phyloP scores from a whole-genome alignment of 2,888 invertebrate genomes.

The Melipona beecheii region DNA sequence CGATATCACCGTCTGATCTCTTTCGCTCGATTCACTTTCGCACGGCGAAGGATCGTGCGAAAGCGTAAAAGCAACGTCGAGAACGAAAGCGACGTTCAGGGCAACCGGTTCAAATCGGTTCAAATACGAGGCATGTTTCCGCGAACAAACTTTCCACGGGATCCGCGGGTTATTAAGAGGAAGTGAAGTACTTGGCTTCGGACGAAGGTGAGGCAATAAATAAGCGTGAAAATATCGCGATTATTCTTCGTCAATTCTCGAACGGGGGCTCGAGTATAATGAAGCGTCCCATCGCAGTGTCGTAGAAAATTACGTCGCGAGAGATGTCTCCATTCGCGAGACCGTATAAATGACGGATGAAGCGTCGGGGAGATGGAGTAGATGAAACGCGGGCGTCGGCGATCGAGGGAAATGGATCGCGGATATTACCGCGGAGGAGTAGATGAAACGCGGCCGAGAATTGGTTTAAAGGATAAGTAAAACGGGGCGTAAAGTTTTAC shows the following conservation, averaged over 20 bases:
- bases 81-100: too few relatives aligned
- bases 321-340: neutral
- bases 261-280: neutral
- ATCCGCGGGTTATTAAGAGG: too few relatives aligned
- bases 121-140: too few relatives aligned
- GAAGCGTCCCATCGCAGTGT: neutral
- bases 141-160: too few relatives aligned
- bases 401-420: conserved; percentile 22
- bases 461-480: conserved; percentile 40
- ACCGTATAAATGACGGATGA: conserved; percentile 43
- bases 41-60: too few relatives aligned
- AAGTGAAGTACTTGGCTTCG: too few relatives aligned
- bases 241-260: too few relatives aligned
- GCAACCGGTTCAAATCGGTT: too few relatives aligned
- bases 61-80: too few relatives aligned
- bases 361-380: neutral
- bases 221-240: too few relatives aligned
- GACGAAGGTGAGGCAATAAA: too few relatives aligned
- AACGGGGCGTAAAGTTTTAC: conserved; percentile 44
- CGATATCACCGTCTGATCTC: neutral
- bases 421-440: neutral
- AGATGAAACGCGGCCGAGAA: conserved; percentile 12
- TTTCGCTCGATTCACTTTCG: neutral
- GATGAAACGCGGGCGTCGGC: neutral
- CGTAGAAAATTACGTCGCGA: neutral